Percentiles rank a stretch among this genome's conserved stretches.
Evolutionary conservation across 2,888 invertebrate species (phyloP).

Genomic region (Cryptophagus acutangulus): DNA sequence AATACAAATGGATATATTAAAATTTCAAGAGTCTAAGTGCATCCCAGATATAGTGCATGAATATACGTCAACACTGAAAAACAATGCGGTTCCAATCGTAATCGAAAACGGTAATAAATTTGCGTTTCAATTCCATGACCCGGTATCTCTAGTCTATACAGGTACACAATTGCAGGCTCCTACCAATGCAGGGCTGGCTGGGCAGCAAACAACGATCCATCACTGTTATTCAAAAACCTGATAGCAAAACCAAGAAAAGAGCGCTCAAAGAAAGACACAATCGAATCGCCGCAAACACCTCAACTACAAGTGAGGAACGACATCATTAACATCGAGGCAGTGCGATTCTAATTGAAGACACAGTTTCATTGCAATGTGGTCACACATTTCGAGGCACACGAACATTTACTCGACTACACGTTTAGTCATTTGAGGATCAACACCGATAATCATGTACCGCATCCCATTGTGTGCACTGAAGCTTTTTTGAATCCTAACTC

Average conservation of each 20-base stretch:
- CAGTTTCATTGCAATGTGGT: conserved; percentile 92
- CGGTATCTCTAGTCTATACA: background rate
- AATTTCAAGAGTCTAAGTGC: conserved; percentile 70
- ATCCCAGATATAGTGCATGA: conserved; percentile 68
- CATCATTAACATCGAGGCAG: conserved; percentile 87
- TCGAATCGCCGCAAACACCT: conserved; percentile 51
- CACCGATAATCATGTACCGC: conserved; percentile 68
- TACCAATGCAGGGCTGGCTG: conserved; percentile 87
- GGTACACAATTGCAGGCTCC: conserved; percentile 68
- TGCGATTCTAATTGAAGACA: conserved; percentile 77
- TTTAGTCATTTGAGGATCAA: conserved; percentile 84
- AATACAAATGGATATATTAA: conserved; percentile 55
- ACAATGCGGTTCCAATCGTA: conserved; percentile 65
- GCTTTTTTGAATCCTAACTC: conserved; percentile 87
- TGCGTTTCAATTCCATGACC: background rate
- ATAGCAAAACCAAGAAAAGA: conserved; percentile 88
- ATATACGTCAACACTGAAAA: conserved; percentile 59
- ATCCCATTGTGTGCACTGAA: conserved; percentile 87
- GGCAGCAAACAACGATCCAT: conserved; percentile 71
- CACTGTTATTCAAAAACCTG: conserved; percentile 80
- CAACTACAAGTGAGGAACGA: conserved; percentile 88
- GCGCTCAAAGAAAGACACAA: conserved; percentile 76
- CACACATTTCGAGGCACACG: conserved; percentile 90
- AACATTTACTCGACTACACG: conserved; percentile 87
- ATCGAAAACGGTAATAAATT: conserved; percentile 84